These are phyloP conservation scores for human (Homo sapiens) DNA, from an alignment of 2,113 vertebrate species.

Conservation along the genomic window DNA sequence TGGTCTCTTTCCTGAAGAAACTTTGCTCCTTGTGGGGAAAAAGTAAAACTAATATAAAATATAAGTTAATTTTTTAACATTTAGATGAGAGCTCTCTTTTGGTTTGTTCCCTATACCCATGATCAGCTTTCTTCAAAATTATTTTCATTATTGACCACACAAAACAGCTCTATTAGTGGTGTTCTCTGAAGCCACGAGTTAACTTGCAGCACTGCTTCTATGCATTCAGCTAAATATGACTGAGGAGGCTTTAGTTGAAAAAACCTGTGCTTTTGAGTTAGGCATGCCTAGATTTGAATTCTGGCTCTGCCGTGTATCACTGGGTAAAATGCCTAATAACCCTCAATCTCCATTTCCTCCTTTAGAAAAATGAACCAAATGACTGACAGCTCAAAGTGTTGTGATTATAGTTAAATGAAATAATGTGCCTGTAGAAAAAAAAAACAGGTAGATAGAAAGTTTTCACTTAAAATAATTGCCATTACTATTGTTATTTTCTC, in stretches of 20 bases:
- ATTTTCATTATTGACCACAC: not conserved
- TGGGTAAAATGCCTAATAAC: not conserved
- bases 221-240: not conserved
- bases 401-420: not conserved
- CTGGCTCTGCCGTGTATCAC: not conserved
- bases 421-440: not conserved
- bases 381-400: not conserved
- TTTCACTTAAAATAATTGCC: not conserved
- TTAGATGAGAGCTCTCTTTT: not conserved
- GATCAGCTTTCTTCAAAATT: not conserved
- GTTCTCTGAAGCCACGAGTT: not conserved
- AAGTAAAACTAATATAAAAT: not conserved
- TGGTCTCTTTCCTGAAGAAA: not conserved
- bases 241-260: not conserved
- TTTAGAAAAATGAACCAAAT: not conserved
- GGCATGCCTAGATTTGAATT: not conserved
- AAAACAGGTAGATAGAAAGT: not conserved
- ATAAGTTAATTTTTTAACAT: not conserved
- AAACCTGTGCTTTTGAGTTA: not conserved
- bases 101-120: not conserved
- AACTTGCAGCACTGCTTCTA: not conserved
- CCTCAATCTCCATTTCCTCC: not conserved
- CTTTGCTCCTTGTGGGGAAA: not conserved
- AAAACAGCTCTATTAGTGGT: not conserved
- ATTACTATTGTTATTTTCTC: not conserved